Evolutionary conservation across 2,113 vertebrate species (phyloP).

Genomic region (Daubentonia madagascariensis): DNA sequence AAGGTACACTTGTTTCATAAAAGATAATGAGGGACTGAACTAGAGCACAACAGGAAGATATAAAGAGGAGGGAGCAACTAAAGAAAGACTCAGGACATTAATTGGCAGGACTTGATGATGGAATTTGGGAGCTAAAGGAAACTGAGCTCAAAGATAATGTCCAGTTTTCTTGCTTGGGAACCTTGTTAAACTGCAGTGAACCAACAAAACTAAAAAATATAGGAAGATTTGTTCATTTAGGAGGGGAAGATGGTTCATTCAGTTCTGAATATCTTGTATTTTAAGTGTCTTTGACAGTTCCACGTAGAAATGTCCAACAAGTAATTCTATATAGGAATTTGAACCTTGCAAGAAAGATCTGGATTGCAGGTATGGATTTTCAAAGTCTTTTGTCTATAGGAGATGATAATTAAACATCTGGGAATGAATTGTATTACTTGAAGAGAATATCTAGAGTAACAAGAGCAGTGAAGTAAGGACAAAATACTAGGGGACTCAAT

Average conservation of each 20-base stretch:
- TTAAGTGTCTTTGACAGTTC: background rate
- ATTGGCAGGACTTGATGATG: background rate
- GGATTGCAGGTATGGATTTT: background rate
- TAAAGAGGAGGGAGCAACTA: background rate
- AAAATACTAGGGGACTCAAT: background rate
- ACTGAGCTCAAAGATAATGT: background rate
- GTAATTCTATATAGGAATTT: background rate
- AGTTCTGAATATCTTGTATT: background rate
- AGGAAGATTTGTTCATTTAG: background rate
- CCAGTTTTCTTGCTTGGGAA: background rate
- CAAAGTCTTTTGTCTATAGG: background rate
- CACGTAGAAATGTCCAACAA: background rate
- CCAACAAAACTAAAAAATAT: background rate
- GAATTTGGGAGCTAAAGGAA: background rate
- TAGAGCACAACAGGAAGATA: background rate
- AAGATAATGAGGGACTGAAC: background rate
- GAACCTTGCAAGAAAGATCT: background rate
- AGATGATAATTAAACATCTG: background rate
- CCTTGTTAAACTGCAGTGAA: background rate
- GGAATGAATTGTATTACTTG: background rate
- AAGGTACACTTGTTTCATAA: background rate
- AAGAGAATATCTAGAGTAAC: background rate
- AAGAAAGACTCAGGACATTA: background rate
- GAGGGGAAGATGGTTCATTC: background rate
- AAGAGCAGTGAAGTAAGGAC: background rate